These are phyloP conservation scores for Neoscelio sp. DNA, from an alignment of 2,888 invertebrate genomes.

Conservation along the genomic window DNA sequence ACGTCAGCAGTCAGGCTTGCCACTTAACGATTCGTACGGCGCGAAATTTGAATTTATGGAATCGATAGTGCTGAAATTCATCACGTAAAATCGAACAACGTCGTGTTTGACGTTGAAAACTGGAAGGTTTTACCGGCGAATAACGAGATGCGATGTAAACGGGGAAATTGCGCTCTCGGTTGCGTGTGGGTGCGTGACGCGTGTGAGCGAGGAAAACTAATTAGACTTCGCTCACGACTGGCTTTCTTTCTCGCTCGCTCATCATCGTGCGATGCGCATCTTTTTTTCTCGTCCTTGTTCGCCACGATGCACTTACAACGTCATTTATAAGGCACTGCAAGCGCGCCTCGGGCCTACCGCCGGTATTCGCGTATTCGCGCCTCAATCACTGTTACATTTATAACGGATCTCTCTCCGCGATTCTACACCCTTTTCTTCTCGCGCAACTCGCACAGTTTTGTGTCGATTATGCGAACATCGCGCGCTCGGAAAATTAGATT, in stretches of 20 bases:
- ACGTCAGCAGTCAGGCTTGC: too few relatives aligned
- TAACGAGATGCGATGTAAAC: constrained; percentile 40
- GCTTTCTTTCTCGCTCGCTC: constrained; percentile 39
- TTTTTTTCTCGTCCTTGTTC: constrained; percentile 50
- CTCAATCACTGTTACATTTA: constrained; percentile 57
- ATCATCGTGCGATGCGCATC: constrained; percentile 1
- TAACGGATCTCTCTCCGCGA: constrained; percentile 56
- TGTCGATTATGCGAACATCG: constrained; percentile 37
- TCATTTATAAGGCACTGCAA: constrained; percentile 47
- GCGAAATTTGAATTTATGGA: constrained; percentile 1
- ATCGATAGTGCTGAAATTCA: constrained; percentile 1
- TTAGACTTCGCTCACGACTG: constrained; percentile 52
- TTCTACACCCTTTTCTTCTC: constrained; percentile 46
- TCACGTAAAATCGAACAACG: constrained; percentile 20
- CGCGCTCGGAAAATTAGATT: constrained; percentile 33
- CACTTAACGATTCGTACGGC: too few relatives aligned
- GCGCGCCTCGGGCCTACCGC: constrained; percentile 52
- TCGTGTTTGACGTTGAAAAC: constrained; percentile 22
- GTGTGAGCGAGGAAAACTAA: constrained; percentile 64
- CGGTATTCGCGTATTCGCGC: constrained; percentile 51
- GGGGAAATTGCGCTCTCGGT: constrained; percentile 45
- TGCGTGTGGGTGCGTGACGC: constrained; percentile 43
- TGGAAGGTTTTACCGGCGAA: constrained; percentile 29
- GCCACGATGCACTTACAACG: constrained; percentile 38
- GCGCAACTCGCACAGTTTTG: constrained; percentile 47